These are phyloP conservation scores for Drymonia ruficornis DNA, from an alignment of 2,888 invertebrate genomes.

Conservation along the genomic window DNA sequence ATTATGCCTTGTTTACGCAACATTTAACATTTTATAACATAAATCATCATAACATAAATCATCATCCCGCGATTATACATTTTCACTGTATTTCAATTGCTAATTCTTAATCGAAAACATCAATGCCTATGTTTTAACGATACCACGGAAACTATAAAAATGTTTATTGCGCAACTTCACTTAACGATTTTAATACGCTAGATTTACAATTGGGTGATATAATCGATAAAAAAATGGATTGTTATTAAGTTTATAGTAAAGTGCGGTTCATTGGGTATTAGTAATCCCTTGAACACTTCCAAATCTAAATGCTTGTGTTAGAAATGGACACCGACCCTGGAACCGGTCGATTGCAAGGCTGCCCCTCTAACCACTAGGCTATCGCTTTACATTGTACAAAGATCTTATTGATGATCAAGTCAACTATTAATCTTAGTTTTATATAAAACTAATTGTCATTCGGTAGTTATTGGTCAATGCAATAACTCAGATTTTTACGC, in stretches of 20 bases:
- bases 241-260: no score
- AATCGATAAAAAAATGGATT: slow-evolving; percentile 17
- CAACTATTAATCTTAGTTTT: slow-evolving; percentile 26
- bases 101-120: slow-evolving; percentile 25
- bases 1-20: background rate
- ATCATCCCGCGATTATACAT: slow-evolving; percentile 18
- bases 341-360: no score
- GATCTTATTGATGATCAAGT: slow-evolving; percentile 25
- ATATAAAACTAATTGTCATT: slow-evolving; percentile 22
- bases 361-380: no score
- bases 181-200: slow-evolving; percentile 13
- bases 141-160: slow-evolving; percentile 35
- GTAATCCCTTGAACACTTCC: no score
- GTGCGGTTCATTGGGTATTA: no score
- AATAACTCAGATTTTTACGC: slow-evolving; percentile 24
- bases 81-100: slow-evolving; percentile 47
- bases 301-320: no score
- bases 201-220: slow-evolving; percentile 24
- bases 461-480: slow-evolving; percentile 25
- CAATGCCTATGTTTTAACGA: slow-evolving; percentile 19
- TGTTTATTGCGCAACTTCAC: slow-evolving; percentile 28
- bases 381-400: no score
- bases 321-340: no score
- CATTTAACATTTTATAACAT: slow-evolving; percentile 1
- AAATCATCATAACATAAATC: slow-evolving; percentile 10